Evolutionary conservation across 2,797 vertebrate genomes (phyloP).

Genomic region (Hipposideros larvatus): DNA sequence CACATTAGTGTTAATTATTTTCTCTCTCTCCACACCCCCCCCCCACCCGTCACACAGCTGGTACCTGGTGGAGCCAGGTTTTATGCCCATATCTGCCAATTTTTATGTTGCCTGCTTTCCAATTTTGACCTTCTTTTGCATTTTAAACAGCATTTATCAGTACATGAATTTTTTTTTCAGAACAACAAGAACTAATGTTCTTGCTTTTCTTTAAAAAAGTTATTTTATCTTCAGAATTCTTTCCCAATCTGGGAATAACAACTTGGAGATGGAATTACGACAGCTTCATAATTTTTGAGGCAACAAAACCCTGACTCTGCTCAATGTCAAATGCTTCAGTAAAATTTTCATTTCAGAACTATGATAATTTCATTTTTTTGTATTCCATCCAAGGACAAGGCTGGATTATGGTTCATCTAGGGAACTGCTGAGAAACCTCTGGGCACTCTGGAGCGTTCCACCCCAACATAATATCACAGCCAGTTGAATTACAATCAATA

Average conservation of each 20-base stretch:
- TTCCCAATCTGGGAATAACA: slow-evolving; percentile 14
- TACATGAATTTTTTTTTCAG: background rate
- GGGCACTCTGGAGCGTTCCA: slow-evolving; percentile 72
- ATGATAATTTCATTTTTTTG: slow-evolving; percentile 68
- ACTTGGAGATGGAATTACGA: slow-evolving; percentile 48
- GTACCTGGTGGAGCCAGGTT: background rate
- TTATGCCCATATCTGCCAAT: background rate
- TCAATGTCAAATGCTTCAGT: slow-evolving; percentile 66
- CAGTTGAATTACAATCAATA: slow-evolving; percentile 78
- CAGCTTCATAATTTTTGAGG: slow-evolving; percentile 59
- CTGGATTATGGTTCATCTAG: slow-evolving; percentile 65
- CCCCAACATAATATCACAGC: slow-evolving; percentile 76
- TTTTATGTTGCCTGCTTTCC: background rate
- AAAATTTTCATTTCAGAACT: slow-evolving; percentile 71
- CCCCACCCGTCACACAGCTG: background rate
- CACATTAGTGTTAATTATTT: background rate
- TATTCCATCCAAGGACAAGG: slow-evolving; percentile 73
- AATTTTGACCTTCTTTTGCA: background rate
- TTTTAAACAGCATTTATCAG: background rate
- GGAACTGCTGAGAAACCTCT: slow-evolving; percentile 77
- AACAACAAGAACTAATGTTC: background rate
- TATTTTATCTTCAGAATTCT: background rate
- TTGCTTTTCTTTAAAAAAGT: background rate
- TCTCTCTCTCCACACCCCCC: background rate
- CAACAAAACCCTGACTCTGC: slow-evolving; percentile 62